Evolutionary conservation across 2,797 vertebrate genomes (phyloP), one percentile per base, ranked within the genome.

Genomic region (Pyrrhura leucotis): DNA sequence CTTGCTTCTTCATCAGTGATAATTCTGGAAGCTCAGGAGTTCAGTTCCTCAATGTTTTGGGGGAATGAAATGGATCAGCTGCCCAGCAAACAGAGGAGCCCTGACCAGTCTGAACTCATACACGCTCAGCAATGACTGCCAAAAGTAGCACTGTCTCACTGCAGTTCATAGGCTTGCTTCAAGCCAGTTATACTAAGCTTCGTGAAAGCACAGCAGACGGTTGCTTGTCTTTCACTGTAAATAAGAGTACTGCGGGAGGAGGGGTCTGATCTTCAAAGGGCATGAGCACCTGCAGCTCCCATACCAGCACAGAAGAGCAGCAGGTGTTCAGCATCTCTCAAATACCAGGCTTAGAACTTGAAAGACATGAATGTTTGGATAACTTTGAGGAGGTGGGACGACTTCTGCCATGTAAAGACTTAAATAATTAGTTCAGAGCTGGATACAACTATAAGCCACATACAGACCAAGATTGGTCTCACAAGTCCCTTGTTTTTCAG

Each of bases 381-480:
- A 62, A 92, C 50, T 86, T 92, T 58, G 61, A 83, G 56, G 31
- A 76, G 28, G 37, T 89, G 33, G 67, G 69, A 63, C 50, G 71
- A 53, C 28, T 65, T 66, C 89, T 72, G 42, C 35, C 37, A 21
- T 61, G 82, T 61, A 92, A 78, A 92, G 53, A 89, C 75, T 74
- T 45, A 61, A 33, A 59, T 88, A 96, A 88, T 5, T 1, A 88
- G 62, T 88, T 95, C 82, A 68, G 67, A 89, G 59, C 39, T 69
- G 4, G 4, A 94, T 50, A 54, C 67, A 71, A 39, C 44, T 47
- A 28, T 21, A 42, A 78, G 75, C 85, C 68, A 26, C 8, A 81
- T 18, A 80, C 17, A 72, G 48, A 37, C 4, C 35, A 33, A 39
- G 67, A 61, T 28, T 74, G 50, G 13, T 85, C 37, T 8, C 16